A percentile compares a stretch with the other conserved stretches of the same genome.
Conservation (phyloP, 1,140 invertebrate genomes). For the Dolichoris vasculosae region DNA sequence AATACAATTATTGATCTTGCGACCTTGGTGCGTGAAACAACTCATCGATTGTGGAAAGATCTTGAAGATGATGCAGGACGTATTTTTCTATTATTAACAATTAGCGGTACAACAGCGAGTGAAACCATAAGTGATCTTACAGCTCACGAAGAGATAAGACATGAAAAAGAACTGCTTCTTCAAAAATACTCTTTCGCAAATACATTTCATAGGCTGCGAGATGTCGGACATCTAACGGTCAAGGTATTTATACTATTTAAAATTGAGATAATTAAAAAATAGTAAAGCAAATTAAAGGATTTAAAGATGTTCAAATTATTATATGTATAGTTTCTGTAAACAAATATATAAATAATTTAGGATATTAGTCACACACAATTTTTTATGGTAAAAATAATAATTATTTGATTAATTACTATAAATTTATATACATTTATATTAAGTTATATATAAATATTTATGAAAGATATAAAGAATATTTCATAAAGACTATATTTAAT, state of each 20-base stretch:
- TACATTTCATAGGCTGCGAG: conserved; percentile 85
- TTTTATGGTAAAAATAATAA: too few relatives aligned
- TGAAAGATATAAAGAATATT: too few relatives aligned
- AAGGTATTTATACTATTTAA: conserved; percentile 75
- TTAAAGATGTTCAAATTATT: too few relatives aligned
- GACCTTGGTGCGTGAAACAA: conserved; percentile 89
- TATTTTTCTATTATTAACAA: conserved; percentile 92
- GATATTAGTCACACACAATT: too few relatives aligned
- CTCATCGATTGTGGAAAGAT: conserved; percentile 90
- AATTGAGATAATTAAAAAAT: too few relatives aligned
- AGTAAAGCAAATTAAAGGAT: too few relatives aligned
- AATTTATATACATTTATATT: too few relatives aligned
- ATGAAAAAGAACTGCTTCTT: conserved; percentile 79
- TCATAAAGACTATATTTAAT: too few relatives aligned
- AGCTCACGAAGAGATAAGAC: conserved; percentile 86
- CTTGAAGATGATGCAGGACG: conserved; percentile 92
- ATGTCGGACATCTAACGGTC: conserved; percentile 91
- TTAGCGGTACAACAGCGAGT: conserved; percentile 93
- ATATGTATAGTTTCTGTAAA: too few relatives aligned
- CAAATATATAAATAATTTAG: too few relatives aligned
- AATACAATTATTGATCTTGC: conserved; percentile 91
- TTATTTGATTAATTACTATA: too few relatives aligned
- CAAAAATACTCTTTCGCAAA: conserved; percentile 83
- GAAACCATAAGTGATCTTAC: conserved; percentile 94
- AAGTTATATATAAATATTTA: too few relatives aligned